These are phyloP conservation scores for Coturnix japonica DNA, from an alignment of 2,113 vertebrate genomes.

Conservation along the genomic window DNA sequence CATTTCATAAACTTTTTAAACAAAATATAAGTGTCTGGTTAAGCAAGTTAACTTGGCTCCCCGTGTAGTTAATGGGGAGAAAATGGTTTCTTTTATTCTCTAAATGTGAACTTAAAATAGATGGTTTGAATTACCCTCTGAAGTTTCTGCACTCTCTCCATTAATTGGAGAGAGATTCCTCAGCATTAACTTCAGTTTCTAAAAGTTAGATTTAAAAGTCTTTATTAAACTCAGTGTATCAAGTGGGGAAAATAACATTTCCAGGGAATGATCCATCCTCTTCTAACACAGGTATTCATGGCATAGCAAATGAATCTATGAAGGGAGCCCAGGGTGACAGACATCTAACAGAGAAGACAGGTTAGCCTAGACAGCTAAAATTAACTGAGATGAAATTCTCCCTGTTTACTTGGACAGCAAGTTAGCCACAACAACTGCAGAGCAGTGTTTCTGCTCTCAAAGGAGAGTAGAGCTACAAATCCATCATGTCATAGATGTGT, in stretches of 20 bases:
- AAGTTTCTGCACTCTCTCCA: conserved; percentile 20
- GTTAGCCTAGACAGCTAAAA: background rate
- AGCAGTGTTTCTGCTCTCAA: background rate
- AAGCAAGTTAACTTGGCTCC: conserved; percentile 26
- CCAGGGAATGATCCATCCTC: background rate
- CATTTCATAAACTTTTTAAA: background rate
- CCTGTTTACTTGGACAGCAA: background rate
- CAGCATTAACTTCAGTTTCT: background rate
- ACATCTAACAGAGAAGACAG: background rate
- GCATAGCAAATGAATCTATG: background rate
- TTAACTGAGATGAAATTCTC: background rate
- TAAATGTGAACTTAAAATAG: conserved; percentile 46
- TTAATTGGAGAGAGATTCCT: conserved; percentile 35
- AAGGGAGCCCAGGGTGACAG: background rate
- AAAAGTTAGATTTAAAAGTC: conserved; percentile 26
- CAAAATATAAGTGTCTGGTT: background rate
- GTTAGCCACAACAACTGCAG: background rate
- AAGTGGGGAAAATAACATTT: background rate
- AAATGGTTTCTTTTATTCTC: background rate
- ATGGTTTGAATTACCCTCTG: conserved; percentile 11
- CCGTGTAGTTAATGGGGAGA: background rate
- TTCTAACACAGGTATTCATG: background rate
- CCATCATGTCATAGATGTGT: background rate
- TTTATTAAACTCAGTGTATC: background rate
- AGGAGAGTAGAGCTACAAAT: background rate